Conservation (phyloP, 2,797 vertebrate species). For the Coracias cyanogaster region DNA sequence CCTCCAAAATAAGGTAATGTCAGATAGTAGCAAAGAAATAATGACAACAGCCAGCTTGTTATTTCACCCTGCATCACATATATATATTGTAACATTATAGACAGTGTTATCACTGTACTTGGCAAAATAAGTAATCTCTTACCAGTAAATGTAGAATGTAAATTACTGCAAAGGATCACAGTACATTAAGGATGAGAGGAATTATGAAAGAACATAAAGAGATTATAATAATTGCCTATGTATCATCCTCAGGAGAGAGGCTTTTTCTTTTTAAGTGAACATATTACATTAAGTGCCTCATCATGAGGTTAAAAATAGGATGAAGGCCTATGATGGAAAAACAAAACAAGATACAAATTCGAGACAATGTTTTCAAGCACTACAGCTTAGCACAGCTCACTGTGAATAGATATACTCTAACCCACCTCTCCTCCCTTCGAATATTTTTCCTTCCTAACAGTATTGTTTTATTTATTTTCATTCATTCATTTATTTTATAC, state of each 20-base stretch:
- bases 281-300: background rate
- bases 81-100: background rate
- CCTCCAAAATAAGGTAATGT: background rate
- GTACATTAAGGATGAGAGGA: slow-evolving; percentile 10
- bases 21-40: background rate
- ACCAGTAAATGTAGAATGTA: background rate
- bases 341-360: background rate
- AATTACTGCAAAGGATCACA: background rate
- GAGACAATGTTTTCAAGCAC: background rate
- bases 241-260: background rate
- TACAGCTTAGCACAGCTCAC: background rate
- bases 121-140: background rate
- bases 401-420: background rate
- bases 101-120: background rate
- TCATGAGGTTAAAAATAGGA: slow-evolving; percentile 12
- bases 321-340: background rate
- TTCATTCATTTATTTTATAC: background rate
- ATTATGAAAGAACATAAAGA: slow-evolving; percentile 8
- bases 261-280: slow-evolving; percentile 23
- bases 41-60: background rate
- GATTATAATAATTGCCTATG: background rate
- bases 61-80: background rate
- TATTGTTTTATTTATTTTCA: background rate
- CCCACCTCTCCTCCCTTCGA: background rate
- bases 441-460: background rate